Base-by-base conservation (phyloP, 2,797 vertebrate species). In the Microhierax caerulescens region DNA sequence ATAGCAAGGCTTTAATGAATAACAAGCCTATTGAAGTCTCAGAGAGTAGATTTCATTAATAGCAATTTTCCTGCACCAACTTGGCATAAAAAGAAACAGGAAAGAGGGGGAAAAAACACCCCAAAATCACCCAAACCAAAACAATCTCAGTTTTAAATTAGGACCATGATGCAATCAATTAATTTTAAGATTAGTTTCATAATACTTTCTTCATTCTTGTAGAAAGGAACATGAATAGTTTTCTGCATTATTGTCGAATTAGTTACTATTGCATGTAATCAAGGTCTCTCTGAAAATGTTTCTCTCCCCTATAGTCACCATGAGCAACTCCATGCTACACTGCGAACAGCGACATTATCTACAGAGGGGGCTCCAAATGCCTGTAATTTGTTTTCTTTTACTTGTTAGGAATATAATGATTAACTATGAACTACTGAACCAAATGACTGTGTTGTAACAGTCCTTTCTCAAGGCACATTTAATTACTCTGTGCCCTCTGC, bases 61-160 rank as follows among this genome's bases (percentile, higher is more conserved):
- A 96, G 85, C 87, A 95, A 97, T 96, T 91, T 96, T 91, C 79
- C 83, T 83, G 82, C 65, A 91, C 73, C 88, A 93, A 95, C 82
- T 81, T 67, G 75, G 67, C 77, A 87, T 85, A 92, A 79, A 94
- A 91, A 91, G 79, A 32, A 90, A 90, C 59, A 73, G 45, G 48
- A 61, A 96, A 24, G 5, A 30, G 3, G 4, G 2, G 13, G 32
- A 43, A 41, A 41, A 41, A 41, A 41, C 41, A 43, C 16, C 16
- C 41, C 8, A 43, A 43, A 43, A 8, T 4, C 41, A 43, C 41
- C 41, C 41, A 43, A 45, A 69, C 15, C 30, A 27, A 19, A 53
- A n/a, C 15, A 20, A 68, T 30, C 41, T 65, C 79, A 22, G 67
- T 64, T 96, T 92, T 91, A 95, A 94, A 82, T 85, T 73, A 67